Percentiles rank a stretch among this genome's conserved stretches.
Conservation (phyloP, 64 coral and sea anemone species). For the Acropora yongei region DNA sequence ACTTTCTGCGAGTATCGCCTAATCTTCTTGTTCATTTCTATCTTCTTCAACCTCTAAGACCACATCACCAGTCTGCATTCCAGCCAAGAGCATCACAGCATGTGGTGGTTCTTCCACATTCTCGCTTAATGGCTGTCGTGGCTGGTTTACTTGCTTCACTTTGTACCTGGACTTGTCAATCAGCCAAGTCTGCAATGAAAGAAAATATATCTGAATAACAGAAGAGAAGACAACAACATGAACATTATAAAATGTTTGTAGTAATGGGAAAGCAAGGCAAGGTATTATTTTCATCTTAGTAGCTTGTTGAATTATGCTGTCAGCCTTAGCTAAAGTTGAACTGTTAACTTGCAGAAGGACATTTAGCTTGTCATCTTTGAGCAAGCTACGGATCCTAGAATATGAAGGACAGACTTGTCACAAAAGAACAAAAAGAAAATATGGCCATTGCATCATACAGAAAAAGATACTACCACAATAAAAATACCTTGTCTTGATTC, state of each 20-base stretch:
- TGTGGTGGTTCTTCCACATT: not conserved
- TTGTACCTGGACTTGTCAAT: constrained; percentile 38
- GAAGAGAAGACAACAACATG: not conserved
- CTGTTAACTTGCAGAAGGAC: constrained; percentile 16
- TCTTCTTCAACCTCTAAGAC: not conserved
- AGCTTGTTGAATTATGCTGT: constrained; percentile 27
- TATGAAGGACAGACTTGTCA: constrained; percentile 1
- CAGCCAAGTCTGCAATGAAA: constrained; percentile 35
- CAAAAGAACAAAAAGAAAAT: not conserved
- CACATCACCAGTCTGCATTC: not conserved
- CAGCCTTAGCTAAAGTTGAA: constrained; percentile 9
- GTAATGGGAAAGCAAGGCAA: constrained; percentile 12
- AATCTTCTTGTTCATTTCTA: constrained; percentile 1
- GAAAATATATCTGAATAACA: constrained; percentile 6
- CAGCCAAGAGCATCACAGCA: not conserved
- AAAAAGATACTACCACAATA: constrained; percentile 3
- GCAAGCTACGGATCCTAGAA: constrained; percentile 27
- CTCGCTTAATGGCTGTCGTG: not conserved
- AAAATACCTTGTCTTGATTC: not conserved
- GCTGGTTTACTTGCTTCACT: constrained; percentile 20
- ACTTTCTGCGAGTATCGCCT: not conserved
- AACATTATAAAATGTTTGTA: not conserved
- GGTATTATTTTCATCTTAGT: not conserved
- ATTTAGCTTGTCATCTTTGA: constrained; percentile 23
- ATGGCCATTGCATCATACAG: not conserved